A percentile compares a stretch with the other conserved stretches of the same genome.
Evolutionary conservation across 1,140 invertebrate species (phyloP).

Genomic region (Scaptomyza graminum): DNA sequence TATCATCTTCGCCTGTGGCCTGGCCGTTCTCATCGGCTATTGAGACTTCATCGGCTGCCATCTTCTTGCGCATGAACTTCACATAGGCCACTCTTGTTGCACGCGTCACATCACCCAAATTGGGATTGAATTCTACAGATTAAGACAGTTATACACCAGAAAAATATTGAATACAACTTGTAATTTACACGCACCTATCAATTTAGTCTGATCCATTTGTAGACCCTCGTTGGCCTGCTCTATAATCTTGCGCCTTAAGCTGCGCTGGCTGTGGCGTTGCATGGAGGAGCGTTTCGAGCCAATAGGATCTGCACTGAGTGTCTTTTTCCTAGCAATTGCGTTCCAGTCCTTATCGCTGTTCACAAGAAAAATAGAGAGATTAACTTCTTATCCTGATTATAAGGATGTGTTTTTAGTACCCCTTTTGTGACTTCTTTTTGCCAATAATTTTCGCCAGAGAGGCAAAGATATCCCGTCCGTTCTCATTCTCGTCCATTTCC

Average conservation of each 20-base stretch:
- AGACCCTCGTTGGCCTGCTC: slow-evolving; percentile 86
- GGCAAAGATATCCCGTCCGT: slow-evolving; percentile 91
- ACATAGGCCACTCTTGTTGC: slow-evolving; percentile 92
- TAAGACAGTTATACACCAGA: neutral
- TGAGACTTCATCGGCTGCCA: slow-evolving; percentile 75
- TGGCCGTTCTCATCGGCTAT: slow-evolving; percentile 47
- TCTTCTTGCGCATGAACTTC: slow-evolving; percentile 91
- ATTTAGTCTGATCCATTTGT: slow-evolving; percentile 68
- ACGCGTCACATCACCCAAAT: slow-evolving; percentile 88
- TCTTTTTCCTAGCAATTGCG: slow-evolving; percentile 89
- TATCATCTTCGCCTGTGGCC: slow-evolving; percentile 28
- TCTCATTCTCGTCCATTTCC: slow-evolving; percentile 87
- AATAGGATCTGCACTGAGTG: slow-evolving; percentile 89
- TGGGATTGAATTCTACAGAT: slow-evolving; percentile 90
- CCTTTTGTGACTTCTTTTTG: slow-evolving; percentile 85
- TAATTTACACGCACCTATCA: slow-evolving; percentile 84
- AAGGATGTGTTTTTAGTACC: slow-evolving; percentile 56
- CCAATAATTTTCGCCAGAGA: slow-evolving; percentile 92
- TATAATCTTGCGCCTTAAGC: slow-evolving; percentile 87
- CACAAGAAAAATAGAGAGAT: neutral
- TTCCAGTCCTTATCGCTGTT: slow-evolving; percentile 92
- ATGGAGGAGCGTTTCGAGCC: slow-evolving; percentile 89
- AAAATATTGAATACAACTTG: slow-evolving; percentile 12
- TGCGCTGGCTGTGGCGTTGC: slow-evolving; percentile 87
- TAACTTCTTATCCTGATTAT: no score